phyloP scores from a whole-genome alignment of 2,113 vertebrate species.

The Theristicus caerulescens region DNA sequence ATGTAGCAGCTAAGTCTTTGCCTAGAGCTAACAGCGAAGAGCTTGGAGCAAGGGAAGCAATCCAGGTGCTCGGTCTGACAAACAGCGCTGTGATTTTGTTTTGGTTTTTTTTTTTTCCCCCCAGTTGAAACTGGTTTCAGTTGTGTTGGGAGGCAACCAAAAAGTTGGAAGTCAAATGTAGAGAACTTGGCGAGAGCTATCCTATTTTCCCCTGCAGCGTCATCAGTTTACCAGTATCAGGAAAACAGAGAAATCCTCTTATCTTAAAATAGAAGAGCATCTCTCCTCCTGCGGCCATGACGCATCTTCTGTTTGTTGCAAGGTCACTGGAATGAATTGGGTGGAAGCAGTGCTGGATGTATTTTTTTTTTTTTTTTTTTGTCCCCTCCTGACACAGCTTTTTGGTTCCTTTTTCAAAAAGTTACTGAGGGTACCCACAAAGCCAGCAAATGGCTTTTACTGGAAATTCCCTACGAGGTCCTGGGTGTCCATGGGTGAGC shows the following conservation, averaged over 20 bases:
- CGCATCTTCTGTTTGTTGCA: rapidly evolving
- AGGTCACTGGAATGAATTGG: neutral
- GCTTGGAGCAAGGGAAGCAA: neutral
- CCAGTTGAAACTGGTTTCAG: neutral
- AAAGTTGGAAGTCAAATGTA: neutral
- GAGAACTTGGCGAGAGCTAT: neutral
- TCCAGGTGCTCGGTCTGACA: neutral
- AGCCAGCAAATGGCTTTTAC: neutral
- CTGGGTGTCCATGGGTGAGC: neutral
- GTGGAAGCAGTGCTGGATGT: neutral
- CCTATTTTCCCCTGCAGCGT: neutral
- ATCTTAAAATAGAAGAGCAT: neutral
- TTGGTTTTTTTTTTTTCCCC: no score
- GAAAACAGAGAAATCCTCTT: neutral
- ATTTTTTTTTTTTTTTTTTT: neutral
- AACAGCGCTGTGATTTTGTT: neutral
- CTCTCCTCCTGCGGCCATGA: neutral
- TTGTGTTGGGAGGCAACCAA: neutral
- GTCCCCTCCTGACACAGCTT: neutral
- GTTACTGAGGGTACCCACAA: neutral
- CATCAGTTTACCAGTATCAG: neutral
- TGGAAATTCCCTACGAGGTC: rapidly evolving
- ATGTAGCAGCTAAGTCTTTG: neutral
- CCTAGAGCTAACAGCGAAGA: neutral
- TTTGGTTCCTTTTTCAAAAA: neutral